Conservation (phyloP, 2,888 invertebrate species). For the Idaea aversata region DNA sequence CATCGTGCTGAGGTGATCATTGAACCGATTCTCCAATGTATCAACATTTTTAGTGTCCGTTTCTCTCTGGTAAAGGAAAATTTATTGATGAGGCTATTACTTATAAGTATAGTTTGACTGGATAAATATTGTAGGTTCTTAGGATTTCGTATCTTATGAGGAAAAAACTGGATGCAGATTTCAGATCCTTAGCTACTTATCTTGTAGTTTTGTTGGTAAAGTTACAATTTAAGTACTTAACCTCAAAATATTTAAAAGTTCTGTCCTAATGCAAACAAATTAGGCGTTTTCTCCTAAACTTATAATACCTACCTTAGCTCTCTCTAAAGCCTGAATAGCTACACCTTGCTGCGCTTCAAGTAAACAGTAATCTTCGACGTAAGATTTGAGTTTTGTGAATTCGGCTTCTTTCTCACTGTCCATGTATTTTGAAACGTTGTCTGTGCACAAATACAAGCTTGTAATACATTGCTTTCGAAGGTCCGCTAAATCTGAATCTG, state of each 20-base stretch:
- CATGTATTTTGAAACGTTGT: conserved; percentile 64
- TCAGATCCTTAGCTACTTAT: too few relatives aligned
- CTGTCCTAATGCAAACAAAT: not conserved
- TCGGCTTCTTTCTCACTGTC: conserved; percentile 57
- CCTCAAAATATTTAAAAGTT: not conserved
- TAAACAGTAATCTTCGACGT: conserved; percentile 58
- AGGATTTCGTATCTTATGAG: too few relatives aligned
- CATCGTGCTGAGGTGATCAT: conserved; percentile 43
- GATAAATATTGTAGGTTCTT: too few relatives aligned
- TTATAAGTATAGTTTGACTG: not conserved
- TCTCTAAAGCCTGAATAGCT: conserved; percentile 57
- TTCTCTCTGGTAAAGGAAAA: conserved; percentile 43
- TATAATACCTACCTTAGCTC: conserved; percentile 51
- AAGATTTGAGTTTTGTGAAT: conserved; percentile 50
- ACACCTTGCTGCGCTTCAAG: conserved; percentile 60
- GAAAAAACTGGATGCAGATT: too few relatives aligned
- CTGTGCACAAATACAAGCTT: conserved; percentile 60
- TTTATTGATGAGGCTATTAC: not conserved
- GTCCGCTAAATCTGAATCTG: conserved; percentile 54
- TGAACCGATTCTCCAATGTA: conserved; percentile 50
- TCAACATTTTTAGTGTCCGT: conserved; percentile 54
- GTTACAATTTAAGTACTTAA: not conserved
- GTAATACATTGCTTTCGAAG: conserved; percentile 63
- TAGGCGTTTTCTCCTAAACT: not conserved
- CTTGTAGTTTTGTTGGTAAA: too few relatives aligned